Evolutionary conservation across 2,888 invertebrate genomes (phyloP).

Genomic region (Fabriciana adippe): DNA sequence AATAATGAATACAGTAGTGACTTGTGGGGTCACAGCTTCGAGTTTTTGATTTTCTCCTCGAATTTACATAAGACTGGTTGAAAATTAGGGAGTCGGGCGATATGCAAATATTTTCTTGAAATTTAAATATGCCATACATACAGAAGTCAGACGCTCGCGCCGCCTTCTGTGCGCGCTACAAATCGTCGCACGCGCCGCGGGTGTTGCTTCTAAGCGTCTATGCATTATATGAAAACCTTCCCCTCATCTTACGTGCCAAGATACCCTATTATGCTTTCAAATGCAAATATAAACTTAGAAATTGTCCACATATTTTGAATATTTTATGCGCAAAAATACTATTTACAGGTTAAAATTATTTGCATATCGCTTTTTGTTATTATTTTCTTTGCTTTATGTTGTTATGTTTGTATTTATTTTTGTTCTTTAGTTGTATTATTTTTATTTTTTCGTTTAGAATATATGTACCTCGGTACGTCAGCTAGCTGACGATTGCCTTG

Average conservation of each 20-base stretch:
- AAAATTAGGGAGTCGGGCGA: constrained; percentile 77
- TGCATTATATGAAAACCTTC: constrained; percentile 66
- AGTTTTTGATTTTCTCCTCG: constrained; percentile 68
- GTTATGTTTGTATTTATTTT: constrained; percentile 82
- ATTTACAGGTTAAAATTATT: constrained; percentile 53
- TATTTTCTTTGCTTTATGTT: constrained; percentile 63
- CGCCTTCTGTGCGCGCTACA: constrained; percentile 49
- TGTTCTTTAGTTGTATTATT: constrained; percentile 72
- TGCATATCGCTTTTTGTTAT: constrained; percentile 76
- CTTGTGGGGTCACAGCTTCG: constrained; percentile 76
- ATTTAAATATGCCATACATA: constrained; percentile 62
- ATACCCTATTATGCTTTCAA: constrained; percentile 67
- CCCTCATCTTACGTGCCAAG: constrained; percentile 59
- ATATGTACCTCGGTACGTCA: constrained; percentile 52
- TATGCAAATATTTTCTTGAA: constrained; percentile 80
- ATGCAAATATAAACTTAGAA: constrained; percentile 66
- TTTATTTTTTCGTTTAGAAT: constrained; percentile 70
- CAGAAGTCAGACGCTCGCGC: constrained; percentile 51
- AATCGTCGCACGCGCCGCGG: constrained; percentile 70
- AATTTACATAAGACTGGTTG: constrained; percentile 75
- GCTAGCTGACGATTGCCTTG: constrained; percentile 55
- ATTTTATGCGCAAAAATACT: constrained; percentile 29
- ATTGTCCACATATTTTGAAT: constrained; percentile 36
- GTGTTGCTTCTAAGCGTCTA: constrained; percentile 59
- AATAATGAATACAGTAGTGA: constrained; percentile 61